phyloP scores from a whole-genome alignment of 2,797 vertebrate genomes.

The Onychomys torridus region DNA sequence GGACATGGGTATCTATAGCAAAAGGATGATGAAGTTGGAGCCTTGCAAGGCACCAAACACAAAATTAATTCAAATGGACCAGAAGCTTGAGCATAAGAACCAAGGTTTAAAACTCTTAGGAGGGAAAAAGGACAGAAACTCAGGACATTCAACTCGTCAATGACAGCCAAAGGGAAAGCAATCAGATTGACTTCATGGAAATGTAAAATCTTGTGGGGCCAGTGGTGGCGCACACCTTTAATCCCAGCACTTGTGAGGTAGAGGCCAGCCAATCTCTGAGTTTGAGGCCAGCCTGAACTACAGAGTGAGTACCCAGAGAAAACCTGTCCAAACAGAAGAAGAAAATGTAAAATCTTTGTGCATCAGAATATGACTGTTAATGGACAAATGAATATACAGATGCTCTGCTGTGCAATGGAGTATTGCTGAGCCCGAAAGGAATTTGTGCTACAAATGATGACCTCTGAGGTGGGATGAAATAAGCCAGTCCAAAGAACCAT shows the following conservation, averaged over 20 bases:
- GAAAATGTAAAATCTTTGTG: not conserved
- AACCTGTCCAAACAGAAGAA: not conserved
- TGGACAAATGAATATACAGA: no score
- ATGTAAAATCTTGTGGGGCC: not conserved
- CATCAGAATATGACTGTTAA: no score
- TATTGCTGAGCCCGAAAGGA: not conserved
- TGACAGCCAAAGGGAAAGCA: not conserved
- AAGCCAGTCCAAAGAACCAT: not conserved
- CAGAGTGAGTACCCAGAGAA: not conserved
- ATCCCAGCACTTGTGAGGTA: not conserved
- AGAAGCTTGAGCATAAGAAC: not conserved
- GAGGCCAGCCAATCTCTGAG: not conserved
- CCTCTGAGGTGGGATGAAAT: not conserved
- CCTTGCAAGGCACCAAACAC: not conserved
- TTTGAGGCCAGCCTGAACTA: not conserved
- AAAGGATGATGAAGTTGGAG: not conserved
- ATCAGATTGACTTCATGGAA: not conserved
- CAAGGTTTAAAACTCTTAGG: not conserved
- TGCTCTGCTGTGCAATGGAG: rapidly evolving
- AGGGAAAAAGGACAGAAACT: not conserved
- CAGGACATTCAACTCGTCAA: not conserved
- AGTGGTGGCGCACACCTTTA: not conserved
- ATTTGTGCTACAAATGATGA: not conserved
- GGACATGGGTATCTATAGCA: not conserved
- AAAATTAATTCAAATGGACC: not conserved